Base-by-base conservation (phyloP, 2,888 invertebrate species). In the Nomada flava region DNA sequence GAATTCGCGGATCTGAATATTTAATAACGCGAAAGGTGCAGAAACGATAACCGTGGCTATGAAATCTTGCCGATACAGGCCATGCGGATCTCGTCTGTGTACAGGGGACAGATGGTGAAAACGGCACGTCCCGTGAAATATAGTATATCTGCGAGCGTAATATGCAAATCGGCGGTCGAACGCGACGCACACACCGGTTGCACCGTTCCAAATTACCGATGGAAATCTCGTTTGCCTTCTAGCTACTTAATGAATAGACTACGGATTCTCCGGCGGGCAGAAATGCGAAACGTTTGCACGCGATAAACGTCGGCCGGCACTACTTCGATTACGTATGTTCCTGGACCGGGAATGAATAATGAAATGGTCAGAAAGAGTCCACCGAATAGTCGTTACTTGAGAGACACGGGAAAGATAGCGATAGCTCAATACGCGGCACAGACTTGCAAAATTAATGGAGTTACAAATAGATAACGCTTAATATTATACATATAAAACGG, bases 211-310 rank as follows among this genome's bases (percentile, higher is more conserved):
- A 92, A 92, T 92, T 91, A 91, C 91, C 91, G 91, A 92, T 92
- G 91, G 90, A 92, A 91, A 92, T 92, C 90, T 89, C 88, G 87
- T 91, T 89, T 91, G 86, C 89, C 89, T 89, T 90, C 90, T 89
- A 81, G 62, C 78, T 86, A 90, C 91, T 91, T 92, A 92, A 92
- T 91, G 91, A 91, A 90, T 89, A 91, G 91, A 78, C 67, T 64
- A 72, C 42, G 65, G 84, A 87, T 91, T 89, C 84, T 88, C 84
- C 79, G 11, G 20, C 2, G n/a, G 18, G 7, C 68, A 79, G 89
- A 90, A 89, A 90, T 90, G 87, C 85, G 79, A 86, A 85, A 87
- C 88, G 84, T 88, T 88, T 79, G 80, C 71, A 47, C 79, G 47
- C 79, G 86, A 86, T 88, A 86, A 87, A 86, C 82, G 84, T 79